Evolutionary conservation across 2,797 vertebrate genomes (phyloP).

Genomic region (Pangasius larnaudii): DNA sequence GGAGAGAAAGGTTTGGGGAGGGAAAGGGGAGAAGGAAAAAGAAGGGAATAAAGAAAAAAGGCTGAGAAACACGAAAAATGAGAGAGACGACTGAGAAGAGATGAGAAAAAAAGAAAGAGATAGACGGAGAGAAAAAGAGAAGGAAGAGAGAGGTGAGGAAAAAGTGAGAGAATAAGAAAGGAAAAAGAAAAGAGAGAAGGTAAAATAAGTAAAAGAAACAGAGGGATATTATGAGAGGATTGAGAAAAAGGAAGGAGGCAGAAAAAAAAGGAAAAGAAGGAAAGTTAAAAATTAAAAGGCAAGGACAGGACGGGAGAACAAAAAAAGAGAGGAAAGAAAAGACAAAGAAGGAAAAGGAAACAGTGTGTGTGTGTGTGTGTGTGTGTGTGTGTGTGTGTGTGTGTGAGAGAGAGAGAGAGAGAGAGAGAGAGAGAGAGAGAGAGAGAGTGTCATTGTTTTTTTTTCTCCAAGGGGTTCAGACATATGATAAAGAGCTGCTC

Average conservation of each 20-base stretch:
- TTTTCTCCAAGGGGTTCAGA: neutral
- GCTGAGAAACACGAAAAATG: neutral
- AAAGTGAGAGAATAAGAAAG: conserved; percentile 50
- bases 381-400: neutral
- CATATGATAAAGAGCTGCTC: conserved; percentile 17
- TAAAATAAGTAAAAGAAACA: neutral
- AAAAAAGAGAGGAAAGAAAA: neutral
- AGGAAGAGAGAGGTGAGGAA: neutral
- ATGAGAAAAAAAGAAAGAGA: neutral
- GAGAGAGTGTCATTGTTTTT: neutral
- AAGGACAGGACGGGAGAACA: neutral
- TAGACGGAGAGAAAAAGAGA: neutral
- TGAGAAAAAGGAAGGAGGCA: conserved; percentile 54
- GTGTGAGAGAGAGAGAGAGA: neutral
- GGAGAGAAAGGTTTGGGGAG: neutral
- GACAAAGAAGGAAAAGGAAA: conserved; percentile 15
- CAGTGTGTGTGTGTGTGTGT: neutral
- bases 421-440: neutral
- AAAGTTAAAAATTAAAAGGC: neutral
- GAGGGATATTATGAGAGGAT: neutral
- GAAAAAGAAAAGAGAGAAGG: conserved; percentile 42
- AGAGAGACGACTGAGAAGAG: neutral
- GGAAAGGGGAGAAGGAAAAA: too few relatives aligned
- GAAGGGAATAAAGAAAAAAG: too few relatives aligned
- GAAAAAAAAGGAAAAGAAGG: neutral